Percentiles rank a stretch among this genome's conserved stretches.
Conservation (phyloP, 2,113 vertebrate species). For the Tragelaphus strepsiceros region DNA sequence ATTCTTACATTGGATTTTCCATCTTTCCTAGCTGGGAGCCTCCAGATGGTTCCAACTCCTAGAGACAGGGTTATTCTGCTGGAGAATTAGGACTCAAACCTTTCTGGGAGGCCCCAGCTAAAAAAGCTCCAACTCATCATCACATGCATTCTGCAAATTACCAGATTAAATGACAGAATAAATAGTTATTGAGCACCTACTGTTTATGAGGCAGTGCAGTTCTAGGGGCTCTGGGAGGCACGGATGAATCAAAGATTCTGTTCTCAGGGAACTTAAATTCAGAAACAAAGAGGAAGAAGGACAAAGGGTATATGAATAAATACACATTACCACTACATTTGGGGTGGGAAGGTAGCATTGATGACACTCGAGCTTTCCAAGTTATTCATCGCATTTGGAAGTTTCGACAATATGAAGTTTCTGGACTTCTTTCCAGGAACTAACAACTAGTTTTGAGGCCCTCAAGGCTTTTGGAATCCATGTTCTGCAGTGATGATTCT, state of each 20-base stretch:
- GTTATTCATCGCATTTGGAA: not conserved
- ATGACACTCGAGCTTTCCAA: not conserved
- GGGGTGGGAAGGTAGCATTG: not conserved
- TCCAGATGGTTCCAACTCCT: not conserved
- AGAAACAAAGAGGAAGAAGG: not conserved
- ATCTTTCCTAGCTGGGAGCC: not conserved
- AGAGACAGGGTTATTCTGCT: not conserved
- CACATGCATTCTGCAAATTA: not conserved
- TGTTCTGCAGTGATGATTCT: not conserved
- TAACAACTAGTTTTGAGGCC: not conserved
- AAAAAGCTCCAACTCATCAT: not conserved
- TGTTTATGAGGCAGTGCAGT: not conserved
- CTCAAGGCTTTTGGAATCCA: not conserved
- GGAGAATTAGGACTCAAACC: not conserved
- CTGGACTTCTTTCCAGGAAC: not conserved
- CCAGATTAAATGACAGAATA: not conserved
- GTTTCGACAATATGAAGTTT: not conserved
- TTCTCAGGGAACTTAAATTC: not conserved
- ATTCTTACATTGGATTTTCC: not conserved
- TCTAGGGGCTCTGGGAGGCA: not conserved
- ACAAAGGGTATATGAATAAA: not conserved
- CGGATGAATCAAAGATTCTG: not conserved
- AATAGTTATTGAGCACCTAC: not conserved
- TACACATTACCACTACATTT: not conserved
- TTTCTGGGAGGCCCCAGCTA: not conserved